Conservation (phyloP, 2,888 invertebrate genomes). For the Corbicula japonica region DNA sequence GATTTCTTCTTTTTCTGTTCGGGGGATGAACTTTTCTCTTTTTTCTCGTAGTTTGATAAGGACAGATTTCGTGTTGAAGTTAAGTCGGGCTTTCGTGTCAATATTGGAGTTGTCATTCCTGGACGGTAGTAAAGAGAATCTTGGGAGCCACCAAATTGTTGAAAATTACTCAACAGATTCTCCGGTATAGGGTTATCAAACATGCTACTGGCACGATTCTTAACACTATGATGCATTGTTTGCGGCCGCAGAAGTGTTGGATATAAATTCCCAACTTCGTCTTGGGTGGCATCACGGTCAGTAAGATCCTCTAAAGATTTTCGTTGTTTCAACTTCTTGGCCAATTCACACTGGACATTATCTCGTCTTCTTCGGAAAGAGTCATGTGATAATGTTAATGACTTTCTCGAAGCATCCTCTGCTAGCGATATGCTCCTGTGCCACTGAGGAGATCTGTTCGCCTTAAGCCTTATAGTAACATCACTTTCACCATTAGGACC, state of each 20-base stretch:
- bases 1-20: neutral
- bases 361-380: too few species aligned
- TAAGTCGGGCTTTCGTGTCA: conserved; percentile 22
- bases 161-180: too few species aligned
- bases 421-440: too few species aligned
- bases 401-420: too few species aligned
- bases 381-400: conserved; percentile 21
- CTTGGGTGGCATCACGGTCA: conserved; percentile 47
- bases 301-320: conserved; percentile 41
- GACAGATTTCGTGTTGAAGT: conserved; percentile 12
- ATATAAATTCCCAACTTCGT: conserved; percentile 51
- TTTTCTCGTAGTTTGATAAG: conserved; percentile 13
- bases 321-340: conserved; percentile 44
- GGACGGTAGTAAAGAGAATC: conserved; percentile 30
- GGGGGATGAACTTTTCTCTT: conserved; percentile 4
- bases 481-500: too few species aligned
- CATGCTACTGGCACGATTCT: too few species aligned
- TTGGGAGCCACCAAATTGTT: too few species aligned
- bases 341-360: conserved; percentile 43
- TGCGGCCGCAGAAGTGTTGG: conserved; percentile 44
- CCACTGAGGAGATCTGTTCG: too few species aligned
- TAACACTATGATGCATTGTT: neutral
- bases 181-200: too few species aligned
- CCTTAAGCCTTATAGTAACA: too few species aligned
- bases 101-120: conserved; percentile 21